Base-by-base conservation (phyloP, 2,797 vertebrate genomes). In the Amniataba percoides region DNA sequence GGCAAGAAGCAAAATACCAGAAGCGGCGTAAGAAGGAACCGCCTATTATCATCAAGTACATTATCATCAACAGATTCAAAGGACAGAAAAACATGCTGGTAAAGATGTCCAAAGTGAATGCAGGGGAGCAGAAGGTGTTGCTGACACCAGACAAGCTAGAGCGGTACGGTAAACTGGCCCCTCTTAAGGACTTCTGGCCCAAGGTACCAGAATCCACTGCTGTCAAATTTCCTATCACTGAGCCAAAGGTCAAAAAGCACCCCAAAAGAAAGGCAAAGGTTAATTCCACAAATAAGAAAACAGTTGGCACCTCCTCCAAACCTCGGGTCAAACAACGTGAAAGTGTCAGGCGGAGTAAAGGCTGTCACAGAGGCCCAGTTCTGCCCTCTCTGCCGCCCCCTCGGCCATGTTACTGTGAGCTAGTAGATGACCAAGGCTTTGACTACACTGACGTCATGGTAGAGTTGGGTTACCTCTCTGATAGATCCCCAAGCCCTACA, bases 51-150 rank as follows among this genome's bases (percentile, higher is more conserved):
- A 99, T 99, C 88, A 99, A 99, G 87, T 99, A 99, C 89, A 99
- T 99, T 82, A 99, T 99, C 79, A 99, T 99, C 88, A 99, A 99
- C 93, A 94, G 98, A 82, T 99, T 99, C 91, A 99, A 98, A 95
- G 98, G 98, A 65, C 96, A 97, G 89, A 99, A 99, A 93, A 99
- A 99, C 93, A 99, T 99, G 98, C 90, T 98, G 93, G 97, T 99
- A 82, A 99, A 98, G 87, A 94, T 99, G 94, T 96, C 96, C 62
- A 99, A 97, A 95, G 92, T 99, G 91, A 96, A 95, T 77, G 92
- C 94, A 70, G 95, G 95, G 74, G 96, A 99, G 88, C 95, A 96
- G 86, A 83, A 93, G 77, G 97, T 99, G 72, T 72, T 95, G 81
- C 92, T 99, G 88, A 99, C 98, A 16, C 95, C 97, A 69, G 94